Base-by-base conservation (phyloP, 2,113 vertebrate genomes). In the Tenrec ecaudatus region DNA sequence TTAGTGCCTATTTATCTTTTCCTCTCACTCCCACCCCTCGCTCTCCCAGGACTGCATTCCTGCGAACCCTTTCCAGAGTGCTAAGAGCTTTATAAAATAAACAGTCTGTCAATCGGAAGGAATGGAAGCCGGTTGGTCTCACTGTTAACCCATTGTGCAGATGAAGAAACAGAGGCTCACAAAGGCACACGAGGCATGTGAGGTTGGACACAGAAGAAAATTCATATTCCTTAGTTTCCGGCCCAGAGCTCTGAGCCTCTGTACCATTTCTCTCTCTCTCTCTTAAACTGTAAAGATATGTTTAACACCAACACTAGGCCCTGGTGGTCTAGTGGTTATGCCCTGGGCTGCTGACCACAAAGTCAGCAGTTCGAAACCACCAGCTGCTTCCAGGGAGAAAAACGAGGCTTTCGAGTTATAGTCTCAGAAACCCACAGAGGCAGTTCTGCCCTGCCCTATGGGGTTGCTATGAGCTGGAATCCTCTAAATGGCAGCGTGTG, bases 1-100 rank as follows among this genome's bases (percentile, higher is more conserved):
- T 96, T 90, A 95, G 91, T 90, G 88, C 85, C 92, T 92, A 73
- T 95, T 96, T 96, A 91, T 81, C 88, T 94, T 94, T 92, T 76
- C 86, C 76, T 92, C 80, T 93, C 85, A 40, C 64, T 92, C 77
- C 80, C 6, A 11, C 53, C 71, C 71, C 40, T 84, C 36, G 22
- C 62, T 76, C 94, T 93, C 92, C 69, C 71, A 83, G 94, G 86
- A 93, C 15, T 23, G 20, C 36, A 71, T 82, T 89, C 78, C 58
- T 33, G 36, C 14, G 86, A 88, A 69, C 58, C 15, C 79, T 94
- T 86, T 81, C 88, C n/a, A 84, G 43, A 60, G 85, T 94, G 73
- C 77, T 82, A 73, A 95, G 82, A 94, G 69, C 73, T 88, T 91
- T 82, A 80, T 64, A 93, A 96, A 95, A 90, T 90, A 95, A 96